Percentiles rank a stretch among this genome's conserved stretches.
Conservation (phyloP, 2,797 vertebrate species). For the Pipistrellus pipistrellus region DNA sequence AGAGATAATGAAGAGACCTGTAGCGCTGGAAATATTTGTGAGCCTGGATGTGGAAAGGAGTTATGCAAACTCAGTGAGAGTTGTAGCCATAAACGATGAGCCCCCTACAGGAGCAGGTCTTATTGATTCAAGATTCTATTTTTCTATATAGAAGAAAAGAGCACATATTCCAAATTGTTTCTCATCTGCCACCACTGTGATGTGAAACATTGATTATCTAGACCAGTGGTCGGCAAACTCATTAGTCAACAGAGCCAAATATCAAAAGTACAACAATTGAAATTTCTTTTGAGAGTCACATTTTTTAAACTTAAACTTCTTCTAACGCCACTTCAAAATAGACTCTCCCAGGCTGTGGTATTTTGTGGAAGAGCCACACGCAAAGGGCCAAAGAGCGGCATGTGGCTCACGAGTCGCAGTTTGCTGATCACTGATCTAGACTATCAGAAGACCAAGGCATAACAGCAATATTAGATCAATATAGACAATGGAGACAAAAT, state of each 20-base stretch:
- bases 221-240: too few relatives aligned
- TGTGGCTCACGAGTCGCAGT: too few relatives aligned
- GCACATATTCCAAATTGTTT: background rate
- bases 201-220: background rate
- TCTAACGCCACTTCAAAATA: too few relatives aligned
- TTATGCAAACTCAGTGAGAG: background rate
- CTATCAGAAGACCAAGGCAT: background rate
- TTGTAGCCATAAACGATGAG: background rate
- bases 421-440: background rate
- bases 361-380: too few relatives aligned
- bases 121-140: background rate
- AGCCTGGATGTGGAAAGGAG: background rate
- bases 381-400: too few relatives aligned
- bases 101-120: background rate
- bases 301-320: too few relatives aligned
- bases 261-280: too few relatives aligned
- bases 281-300: too few relatives aligned
- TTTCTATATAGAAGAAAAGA: conserved; percentile 27
- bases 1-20: background rate
- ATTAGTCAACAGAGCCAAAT: too few relatives aligned
- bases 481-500: background rate
- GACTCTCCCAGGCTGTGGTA: too few relatives aligned
- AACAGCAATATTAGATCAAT: background rate
- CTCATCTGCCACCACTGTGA: background rate
- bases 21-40: background rate